Percentiles rank a stretch among this genome's conserved stretches.
Evolutionary conservation across 2,888 invertebrate species (phyloP).

Genomic region (Epinotia bilunana): DNA sequence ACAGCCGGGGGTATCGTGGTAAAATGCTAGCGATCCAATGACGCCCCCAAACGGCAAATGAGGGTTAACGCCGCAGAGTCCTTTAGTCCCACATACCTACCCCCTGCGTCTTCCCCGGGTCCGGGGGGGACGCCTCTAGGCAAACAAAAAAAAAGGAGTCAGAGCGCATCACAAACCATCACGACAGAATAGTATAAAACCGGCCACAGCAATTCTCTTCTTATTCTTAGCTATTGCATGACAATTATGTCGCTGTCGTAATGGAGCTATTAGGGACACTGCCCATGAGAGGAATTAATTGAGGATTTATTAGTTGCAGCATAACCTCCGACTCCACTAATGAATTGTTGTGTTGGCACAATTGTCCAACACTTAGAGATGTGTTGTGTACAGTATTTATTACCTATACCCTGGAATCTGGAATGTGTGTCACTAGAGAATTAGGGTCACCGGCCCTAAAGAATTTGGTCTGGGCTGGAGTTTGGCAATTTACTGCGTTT

Average conservation of each 20-base stretch:
- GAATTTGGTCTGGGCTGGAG: conserved; percentile 2
- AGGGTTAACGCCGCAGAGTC: no score
- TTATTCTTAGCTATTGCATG: not conserved
- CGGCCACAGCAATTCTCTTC: not conserved
- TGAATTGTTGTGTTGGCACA: conserved; percentile 39
- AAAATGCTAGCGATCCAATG: no score
- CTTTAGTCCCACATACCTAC: no score
- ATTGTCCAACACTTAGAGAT: conserved; percentile 16
- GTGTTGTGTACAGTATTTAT: conserved; percentile 18
- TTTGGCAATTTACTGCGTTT: not conserved
- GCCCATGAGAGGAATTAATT: conserved; percentile 46
- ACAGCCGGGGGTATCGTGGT: no score
- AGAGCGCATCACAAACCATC: no score
- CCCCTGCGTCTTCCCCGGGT: no score
- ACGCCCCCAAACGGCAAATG: no score
- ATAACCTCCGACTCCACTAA: conserved; percentile 48
- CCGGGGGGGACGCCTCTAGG: no score
- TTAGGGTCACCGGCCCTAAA: conserved; percentile 6
- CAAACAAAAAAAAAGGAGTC: no score
- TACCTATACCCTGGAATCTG: conserved; percentile 18
- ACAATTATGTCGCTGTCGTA: not conserved
- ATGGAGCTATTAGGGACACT: conserved; percentile 32
- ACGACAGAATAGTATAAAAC: no score
- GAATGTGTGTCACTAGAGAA: conserved; percentile 16
- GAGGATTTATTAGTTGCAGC: conserved; percentile 49